Percentiles rank a stretch among this genome's conserved stretches.
Evolutionary conservation across 1,140 invertebrate species (phyloP).

Genomic region (Procambarus clarkii): DNA sequence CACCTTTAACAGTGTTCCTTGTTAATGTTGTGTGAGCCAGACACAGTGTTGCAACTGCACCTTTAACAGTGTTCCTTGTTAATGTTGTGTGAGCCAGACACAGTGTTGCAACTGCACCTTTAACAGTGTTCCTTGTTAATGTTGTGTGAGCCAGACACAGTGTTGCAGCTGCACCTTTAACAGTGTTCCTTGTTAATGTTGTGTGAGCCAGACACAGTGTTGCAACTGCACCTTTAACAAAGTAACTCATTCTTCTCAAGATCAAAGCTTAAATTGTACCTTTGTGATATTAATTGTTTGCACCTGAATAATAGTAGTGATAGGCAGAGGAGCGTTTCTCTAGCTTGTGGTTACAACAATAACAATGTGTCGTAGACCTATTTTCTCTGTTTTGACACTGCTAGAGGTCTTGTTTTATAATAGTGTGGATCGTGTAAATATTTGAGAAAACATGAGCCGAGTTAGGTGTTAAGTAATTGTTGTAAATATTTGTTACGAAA

Average conservation of each 20-base stretch:
- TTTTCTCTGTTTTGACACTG: conserved; percentile 27
- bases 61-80: background rate
- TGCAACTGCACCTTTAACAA: background rate
- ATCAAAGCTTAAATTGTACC: background rate
- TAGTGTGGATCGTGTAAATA: conserved; percentile 54
- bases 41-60: background rate
- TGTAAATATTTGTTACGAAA: conserved; percentile 59
- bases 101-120: background rate
- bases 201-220: conserved; percentile 5
- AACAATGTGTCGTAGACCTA: conserved; percentile 6
- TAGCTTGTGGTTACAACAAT: background rate
- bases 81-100: conserved; percentile 12
- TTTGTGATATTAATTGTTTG: conserved; percentile 1
- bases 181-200: background rate
- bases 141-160: conserved; percentile 14
- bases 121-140: background rate
- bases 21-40: conserved; percentile 16
- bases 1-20: background rate
- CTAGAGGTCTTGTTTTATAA: conserved; percentile 31
- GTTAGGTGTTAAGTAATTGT: conserved; percentile 64
- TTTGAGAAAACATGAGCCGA: conserved; percentile 40
- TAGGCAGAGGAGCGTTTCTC: background rate
- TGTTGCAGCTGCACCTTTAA: background rate
- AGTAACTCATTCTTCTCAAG: background rate
- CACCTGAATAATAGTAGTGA: background rate